Conservation (phyloP, 1,140 invertebrate species). For the Caenorhabditis latens region DNA sequence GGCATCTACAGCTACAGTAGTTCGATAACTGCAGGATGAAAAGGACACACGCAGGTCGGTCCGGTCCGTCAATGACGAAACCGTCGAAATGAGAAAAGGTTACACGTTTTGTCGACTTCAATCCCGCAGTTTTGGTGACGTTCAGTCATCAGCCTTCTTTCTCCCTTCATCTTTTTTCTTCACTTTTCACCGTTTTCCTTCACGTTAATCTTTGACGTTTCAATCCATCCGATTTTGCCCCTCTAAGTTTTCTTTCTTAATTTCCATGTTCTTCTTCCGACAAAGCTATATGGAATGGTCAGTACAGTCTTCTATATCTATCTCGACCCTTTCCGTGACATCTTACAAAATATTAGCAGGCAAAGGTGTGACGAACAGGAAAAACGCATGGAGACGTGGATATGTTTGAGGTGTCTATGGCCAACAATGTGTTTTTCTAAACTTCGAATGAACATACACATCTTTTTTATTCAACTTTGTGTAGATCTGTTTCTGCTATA, state of each 20-base stretch:
- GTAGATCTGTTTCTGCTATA: too few species aligned
- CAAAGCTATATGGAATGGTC: background rate
- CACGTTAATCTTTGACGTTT: constrained; percentile 56
- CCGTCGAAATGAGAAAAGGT: constrained; percentile 26
- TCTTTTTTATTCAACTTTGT: too few species aligned
- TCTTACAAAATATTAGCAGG: background rate
- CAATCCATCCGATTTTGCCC: constrained; percentile 42
- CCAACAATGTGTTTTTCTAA: background rate
- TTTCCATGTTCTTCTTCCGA: constrained; percentile 14
- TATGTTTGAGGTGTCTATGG: background rate
- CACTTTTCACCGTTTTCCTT: constrained; percentile 26
- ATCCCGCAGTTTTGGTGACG: constrained; percentile 30
- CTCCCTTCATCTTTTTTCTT: background rate
- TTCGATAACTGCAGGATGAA: background rate
- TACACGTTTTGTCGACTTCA: constrained; percentile 27
- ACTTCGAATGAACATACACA: too few species aligned
- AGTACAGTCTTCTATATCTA: background rate
- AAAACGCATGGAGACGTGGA: background rate
- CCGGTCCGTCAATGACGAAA: background rate
- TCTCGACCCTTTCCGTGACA: constrained; percentile 6
- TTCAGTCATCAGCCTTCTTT: constrained; percentile 2
- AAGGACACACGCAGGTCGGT: constrained; percentile 32
- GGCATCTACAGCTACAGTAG: constrained; percentile 26
- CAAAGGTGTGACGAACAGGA: background rate
- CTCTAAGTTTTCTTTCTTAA: background rate